Evolutionary conservation across 2,113 vertebrate species (phyloP).

Genomic region (Catharus fuscescens): DNA sequence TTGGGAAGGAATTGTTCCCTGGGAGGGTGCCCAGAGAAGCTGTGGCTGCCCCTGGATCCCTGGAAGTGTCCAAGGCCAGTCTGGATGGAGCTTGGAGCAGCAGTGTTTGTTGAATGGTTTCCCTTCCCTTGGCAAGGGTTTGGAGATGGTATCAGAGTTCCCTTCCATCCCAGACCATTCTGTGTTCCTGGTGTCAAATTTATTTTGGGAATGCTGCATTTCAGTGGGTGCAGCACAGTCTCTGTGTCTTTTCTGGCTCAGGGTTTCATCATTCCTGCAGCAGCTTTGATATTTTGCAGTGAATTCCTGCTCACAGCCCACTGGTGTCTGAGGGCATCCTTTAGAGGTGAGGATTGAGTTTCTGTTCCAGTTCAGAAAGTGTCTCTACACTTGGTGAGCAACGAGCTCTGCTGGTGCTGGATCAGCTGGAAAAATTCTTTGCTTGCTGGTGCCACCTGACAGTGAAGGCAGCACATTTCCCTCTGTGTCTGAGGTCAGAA

Average conservation of each 20-base stretch:
- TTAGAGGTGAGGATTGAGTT: not conserved
- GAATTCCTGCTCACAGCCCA: not conserved
- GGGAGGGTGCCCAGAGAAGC: not conserved
- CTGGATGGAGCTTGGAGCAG: fast-evolving
- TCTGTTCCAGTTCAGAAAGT: not conserved
- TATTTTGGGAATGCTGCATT: fast-evolving
- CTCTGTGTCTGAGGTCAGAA: not conserved
- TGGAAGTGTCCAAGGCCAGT: not conserved
- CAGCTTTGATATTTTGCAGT: not conserved
- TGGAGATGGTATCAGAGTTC: not conserved
- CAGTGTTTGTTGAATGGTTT: not conserved
- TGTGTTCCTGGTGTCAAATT: not conserved
- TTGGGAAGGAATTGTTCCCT: not conserved
- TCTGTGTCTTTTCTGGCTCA: not conserved
- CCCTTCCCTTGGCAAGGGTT: not conserved
- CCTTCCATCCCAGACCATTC: not conserved
- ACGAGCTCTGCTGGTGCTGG: not conserved
- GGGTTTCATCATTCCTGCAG: not conserved
- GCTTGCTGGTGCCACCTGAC: not conserved
- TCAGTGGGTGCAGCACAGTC: not conserved
- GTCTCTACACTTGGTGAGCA: not conserved
- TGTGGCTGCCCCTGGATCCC: not conserved
- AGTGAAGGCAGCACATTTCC: not conserved
- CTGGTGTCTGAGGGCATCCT: not conserved
- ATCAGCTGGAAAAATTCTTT: not conserved